Percentiles rank a stretch among this genome's conserved stretches.
Evolutionary conservation across 53 echinoderm and acorn worm species (phyloP).

Genomic region (Hippasteria phrygiana): DNA sequence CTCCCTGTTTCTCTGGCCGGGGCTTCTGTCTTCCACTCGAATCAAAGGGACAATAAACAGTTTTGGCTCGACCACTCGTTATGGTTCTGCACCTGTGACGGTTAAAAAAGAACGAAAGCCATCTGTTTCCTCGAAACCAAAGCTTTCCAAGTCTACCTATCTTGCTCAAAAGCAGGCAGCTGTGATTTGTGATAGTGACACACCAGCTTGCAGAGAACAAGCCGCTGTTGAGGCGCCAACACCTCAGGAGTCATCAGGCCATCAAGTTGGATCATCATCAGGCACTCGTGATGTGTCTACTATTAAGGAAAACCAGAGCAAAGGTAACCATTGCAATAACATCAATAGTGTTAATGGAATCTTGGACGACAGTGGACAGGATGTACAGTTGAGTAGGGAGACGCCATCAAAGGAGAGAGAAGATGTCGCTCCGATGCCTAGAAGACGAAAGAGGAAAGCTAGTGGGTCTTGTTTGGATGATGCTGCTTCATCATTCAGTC

Average conservation of each 20-base stretch:
- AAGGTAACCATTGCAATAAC: no score
- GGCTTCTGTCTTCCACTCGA: conserved; percentile 64
- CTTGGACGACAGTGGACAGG: background rate
- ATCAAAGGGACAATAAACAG: conserved; percentile 58
- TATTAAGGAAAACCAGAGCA: no score
- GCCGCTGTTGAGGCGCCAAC: background rate
- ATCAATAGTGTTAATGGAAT: background rate
- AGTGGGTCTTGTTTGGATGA: no score
- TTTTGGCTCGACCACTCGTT: background rate
- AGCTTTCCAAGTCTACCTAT: background rate
- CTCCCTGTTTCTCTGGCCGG: conserved; percentile 77
- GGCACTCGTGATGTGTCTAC: no score
- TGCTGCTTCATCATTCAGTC: background rate
- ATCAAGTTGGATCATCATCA: background rate
- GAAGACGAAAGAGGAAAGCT: conserved; percentile 22
- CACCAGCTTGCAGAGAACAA: background rate
- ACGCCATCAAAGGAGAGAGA: background rate
- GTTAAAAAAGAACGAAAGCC: no score
- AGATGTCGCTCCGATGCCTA: background rate
- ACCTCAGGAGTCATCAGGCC: background rate
- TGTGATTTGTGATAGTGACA: background rate
- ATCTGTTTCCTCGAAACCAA: background rate
- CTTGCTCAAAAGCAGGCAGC: background rate
- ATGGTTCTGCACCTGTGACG: background rate
- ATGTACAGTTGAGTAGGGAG: background rate